Percentiles rank a stretch among this genome's conserved stretches.
Conservation (phyloP, 2,888 invertebrate genomes). For the Eudasyphora cyanicolor region DNA sequence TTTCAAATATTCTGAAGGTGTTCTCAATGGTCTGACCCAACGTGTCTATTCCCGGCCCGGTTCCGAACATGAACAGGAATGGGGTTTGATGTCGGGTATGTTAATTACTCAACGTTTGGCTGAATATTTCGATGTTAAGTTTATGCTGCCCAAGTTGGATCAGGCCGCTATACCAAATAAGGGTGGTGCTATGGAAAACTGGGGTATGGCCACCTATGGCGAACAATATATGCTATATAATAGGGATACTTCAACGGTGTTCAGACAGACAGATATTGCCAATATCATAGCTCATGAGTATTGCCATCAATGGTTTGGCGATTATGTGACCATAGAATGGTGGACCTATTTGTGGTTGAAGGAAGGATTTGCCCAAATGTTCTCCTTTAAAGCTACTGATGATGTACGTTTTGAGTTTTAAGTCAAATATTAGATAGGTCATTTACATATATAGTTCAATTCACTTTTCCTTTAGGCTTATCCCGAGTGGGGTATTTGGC, state of each 20-base stretch:
- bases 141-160: constrained; percentile 90
- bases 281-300: constrained; percentile 83
- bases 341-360: constrained; percentile 88
- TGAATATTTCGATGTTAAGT: constrained; percentile 86
- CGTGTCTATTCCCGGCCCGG: constrained; percentile 76
- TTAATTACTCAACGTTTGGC: constrained; percentile 85
- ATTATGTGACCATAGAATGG: constrained; percentile 85
- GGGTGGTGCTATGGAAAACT: constrained; percentile 95
- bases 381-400: constrained; percentile 73
- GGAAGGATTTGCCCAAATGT: constrained; percentile 84
- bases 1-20: constrained; percentile 76
- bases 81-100: constrained; percentile 87
- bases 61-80: constrained; percentile 81
- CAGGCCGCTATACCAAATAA: constrained; percentile 92
- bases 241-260: constrained; percentile 71
- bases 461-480: constrained; percentile 79
- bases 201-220: constrained; percentile 89
- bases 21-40: constrained; percentile 71
- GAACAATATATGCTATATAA: constrained; percentile 76
- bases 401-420: constrained; percentile 67
- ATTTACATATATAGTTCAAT: background rate
- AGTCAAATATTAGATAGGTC: background rate
- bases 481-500: constrained; percentile 86
- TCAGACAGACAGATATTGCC: constrained; percentile 79
- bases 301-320: constrained; percentile 90